These are phyloP conservation scores for Perognathus longimembris DNA, from an alignment of 2,113 vertebrate genomes.

Conservation along the genomic window DNA sequence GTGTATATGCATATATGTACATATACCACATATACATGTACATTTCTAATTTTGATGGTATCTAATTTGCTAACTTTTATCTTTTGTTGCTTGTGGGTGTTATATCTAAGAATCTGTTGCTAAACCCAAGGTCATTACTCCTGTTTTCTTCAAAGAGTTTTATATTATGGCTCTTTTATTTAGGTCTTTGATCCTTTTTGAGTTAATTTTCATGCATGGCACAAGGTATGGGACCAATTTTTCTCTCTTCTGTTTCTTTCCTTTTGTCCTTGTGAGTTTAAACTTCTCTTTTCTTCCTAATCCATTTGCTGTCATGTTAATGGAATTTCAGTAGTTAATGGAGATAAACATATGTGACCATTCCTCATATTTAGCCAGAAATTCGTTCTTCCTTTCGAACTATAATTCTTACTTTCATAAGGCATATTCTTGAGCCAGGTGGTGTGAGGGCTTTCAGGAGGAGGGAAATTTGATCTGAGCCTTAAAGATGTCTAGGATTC, in stretches of 20 bases:
- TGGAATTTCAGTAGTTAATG: conserved; percentile 39
- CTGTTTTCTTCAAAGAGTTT: background rate
- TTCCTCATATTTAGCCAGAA: conserved; percentile 38
- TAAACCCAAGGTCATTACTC: background rate
- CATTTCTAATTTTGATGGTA: no score
- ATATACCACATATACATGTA: no score
- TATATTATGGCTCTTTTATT: conserved; percentile 9
- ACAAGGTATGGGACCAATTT: background rate
- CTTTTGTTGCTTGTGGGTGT: background rate
- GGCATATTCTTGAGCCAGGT: conserved; percentile 46
- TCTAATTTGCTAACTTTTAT: background rate
- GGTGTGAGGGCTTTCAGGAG: conserved; percentile 61
- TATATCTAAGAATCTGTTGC: background rate
- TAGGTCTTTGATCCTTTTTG: background rate
- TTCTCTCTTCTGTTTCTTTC: background rate
- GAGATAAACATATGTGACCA: conserved; percentile 22
- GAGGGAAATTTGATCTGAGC: conserved; percentile 67
- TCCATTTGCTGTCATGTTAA: conserved; percentile 7
- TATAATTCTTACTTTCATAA: conserved; percentile 56
- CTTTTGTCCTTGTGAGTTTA: background rate
- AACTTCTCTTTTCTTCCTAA: background rate
- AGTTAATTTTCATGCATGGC: conserved; percentile 16
- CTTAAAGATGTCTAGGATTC: conserved; percentile 47
- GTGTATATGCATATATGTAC: no score
- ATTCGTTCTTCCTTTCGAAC: conserved; percentile 25